These are phyloP conservation scores for Choristoneura rosaceana DNA, from an alignment of 2,888 invertebrate genomes.

Conservation along the genomic window DNA sequence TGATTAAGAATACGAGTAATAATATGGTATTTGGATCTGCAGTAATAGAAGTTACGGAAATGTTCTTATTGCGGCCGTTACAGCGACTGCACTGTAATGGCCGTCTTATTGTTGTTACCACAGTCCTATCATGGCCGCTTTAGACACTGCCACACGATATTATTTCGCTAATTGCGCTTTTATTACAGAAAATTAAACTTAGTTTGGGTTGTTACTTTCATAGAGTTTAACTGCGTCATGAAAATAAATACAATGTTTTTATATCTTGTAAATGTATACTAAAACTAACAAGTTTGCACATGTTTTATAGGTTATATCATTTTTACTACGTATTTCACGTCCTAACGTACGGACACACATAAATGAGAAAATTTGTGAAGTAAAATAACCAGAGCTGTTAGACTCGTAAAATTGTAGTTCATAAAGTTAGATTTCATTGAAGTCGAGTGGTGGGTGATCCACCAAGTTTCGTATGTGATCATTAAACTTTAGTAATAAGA, in stretches of 20 bases:
- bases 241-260: too few species aligned
- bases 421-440: slow-evolving; percentile 38
- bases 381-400: slow-evolving; percentile 21
- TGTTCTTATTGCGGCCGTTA: slow-evolving; percentile 74
- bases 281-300: neutral
- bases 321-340: slow-evolving; percentile 13
- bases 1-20: neutral
- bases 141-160: slow-evolving; percentile 57
- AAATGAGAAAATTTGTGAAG: slow-evolving; percentile 31
- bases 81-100: slow-evolving; percentile 62
- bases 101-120: slow-evolving; percentile 59
- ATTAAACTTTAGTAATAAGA: slow-evolving; percentile 40
- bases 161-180: slow-evolving; percentile 65
- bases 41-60: slow-evolving; percentile 73
- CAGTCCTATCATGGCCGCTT: slow-evolving; percentile 52
- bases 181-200: slow-evolving; percentile 38
- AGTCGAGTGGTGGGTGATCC: slow-evolving; percentile 36
- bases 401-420: slow-evolving; percentile 34
- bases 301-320: neutral
- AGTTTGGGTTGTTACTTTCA: neutral
- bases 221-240: neutral
- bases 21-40: slow-evolving; percentile 49
- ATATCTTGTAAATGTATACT: neutral
- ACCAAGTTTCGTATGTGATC: slow-evolving; percentile 35
- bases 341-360: slow-evolving; percentile 1